Evolutionary conservation across 2,113 vertebrate species (phyloP).

Genomic region (Isichthys henryi): DNA sequence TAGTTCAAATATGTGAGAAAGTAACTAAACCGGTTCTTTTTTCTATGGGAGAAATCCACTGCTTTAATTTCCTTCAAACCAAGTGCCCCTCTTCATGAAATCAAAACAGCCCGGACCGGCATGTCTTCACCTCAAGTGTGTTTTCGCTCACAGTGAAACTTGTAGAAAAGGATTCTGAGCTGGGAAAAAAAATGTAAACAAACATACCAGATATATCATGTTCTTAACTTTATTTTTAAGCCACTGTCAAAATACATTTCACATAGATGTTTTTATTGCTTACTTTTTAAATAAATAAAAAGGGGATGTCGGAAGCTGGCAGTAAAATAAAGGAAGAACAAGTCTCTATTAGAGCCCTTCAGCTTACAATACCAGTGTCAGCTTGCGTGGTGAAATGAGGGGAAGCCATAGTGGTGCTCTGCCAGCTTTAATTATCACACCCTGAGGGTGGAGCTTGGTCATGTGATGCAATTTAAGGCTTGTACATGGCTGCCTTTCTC

Average conservation of each 20-base stretch:
- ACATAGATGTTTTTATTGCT: slow-evolving; percentile 80
- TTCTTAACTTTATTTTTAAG: slow-evolving; percentile 59
- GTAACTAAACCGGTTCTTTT: neutral
- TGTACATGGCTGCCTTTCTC: neutral
- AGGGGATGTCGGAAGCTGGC: slow-evolving; percentile 61
- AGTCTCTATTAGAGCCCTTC: slow-evolving; percentile 80
- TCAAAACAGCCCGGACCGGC: slow-evolving; percentile 29
- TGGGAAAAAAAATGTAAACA: slow-evolving; percentile 14
- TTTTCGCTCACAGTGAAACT: slow-evolving; percentile 36
- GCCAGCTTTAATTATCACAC: slow-evolving; percentile 61
- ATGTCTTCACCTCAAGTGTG: slow-evolving; percentile 30
- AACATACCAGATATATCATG: slow-evolving; percentile 38
- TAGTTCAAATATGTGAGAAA: slow-evolving; percentile 32
- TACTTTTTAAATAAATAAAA: slow-evolving; percentile 71
- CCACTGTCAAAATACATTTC: slow-evolving; percentile 68
- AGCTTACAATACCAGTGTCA: slow-evolving; percentile 66
- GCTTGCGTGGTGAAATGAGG: slow-evolving; percentile 37
- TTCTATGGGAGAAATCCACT: neutral
- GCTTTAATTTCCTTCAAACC: neutral
- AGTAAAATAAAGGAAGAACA: slow-evolving; percentile 70
- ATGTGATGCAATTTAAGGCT: slow-evolving; percentile 31
- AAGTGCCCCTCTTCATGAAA: slow-evolving; percentile 14
- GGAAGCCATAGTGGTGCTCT: slow-evolving; percentile 40
- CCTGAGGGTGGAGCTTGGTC: slow-evolving; percentile 47
- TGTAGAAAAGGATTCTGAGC: slow-evolving; percentile 24